Conservation (phyloP, 2,888 invertebrate genomes). For the Apotomis turbidana region DNA sequence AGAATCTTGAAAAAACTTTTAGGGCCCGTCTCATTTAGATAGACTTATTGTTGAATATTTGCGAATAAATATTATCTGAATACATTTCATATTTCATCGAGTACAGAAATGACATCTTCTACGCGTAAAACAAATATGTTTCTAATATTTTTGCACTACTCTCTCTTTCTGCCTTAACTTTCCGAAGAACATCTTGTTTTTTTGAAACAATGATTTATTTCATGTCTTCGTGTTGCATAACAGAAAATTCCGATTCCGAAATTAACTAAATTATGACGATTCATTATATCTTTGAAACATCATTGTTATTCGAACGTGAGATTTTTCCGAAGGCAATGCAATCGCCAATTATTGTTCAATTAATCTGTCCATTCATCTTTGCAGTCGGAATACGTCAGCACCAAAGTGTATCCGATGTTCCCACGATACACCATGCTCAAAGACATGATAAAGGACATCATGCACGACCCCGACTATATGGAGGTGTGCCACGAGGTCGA, state of each 20-base stretch:
- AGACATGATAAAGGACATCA: conserved; percentile 98
- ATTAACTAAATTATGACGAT: neutral
- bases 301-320: conserved; percentile 15
- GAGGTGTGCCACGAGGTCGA: conserved; percentile 97
- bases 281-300: neutral
- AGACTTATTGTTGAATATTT: no score
- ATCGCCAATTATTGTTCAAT: conserved; percentile 15
- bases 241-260: neutral
- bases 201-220: neutral
- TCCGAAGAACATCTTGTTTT: neutral
- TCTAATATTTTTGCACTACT: no score
- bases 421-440: conserved; percentile 98
- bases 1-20: no score
- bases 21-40: no score
- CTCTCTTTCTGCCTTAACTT: no score
- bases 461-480: conserved; percentile 98
- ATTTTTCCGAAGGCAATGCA: conserved; percentile 4
- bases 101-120: no score
- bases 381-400: conserved; percentile 94
- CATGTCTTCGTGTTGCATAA: neutral
- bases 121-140: no score
- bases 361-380: conserved; percentile 52
- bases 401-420: conserved; percentile 96
- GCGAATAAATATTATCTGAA: no score
- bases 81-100: no score